These are phyloP conservation scores for Sprattus sprattus DNA, from an alignment of 2,113 vertebrate genomes.

Conservation along the genomic window DNA sequence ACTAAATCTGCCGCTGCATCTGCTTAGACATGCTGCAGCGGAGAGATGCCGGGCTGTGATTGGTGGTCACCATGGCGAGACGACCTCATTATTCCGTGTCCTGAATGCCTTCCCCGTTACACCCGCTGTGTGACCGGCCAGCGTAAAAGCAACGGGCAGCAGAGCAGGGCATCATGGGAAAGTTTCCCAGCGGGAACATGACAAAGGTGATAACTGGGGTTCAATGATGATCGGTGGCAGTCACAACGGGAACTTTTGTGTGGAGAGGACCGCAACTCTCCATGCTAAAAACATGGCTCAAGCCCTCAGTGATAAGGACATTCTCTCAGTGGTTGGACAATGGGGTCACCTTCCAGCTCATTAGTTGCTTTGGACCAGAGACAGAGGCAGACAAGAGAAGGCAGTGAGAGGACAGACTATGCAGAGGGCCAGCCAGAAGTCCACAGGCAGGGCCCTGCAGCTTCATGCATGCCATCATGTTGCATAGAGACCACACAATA, in stretches of 20 bases:
- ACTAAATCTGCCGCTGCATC: not conserved
- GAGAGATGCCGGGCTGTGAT: conserved; percentile 24
- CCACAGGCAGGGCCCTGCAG: not conserved
- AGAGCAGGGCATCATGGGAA: not conserved
- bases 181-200: conserved; percentile 37
- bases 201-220: conserved; percentile 37
- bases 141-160: not conserved
- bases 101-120: not conserved
- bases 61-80: conserved; percentile 22
- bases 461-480: not conserved
- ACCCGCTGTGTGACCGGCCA: conserved; percentile 20
- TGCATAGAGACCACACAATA: not conserved
- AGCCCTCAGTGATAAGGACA: not conserved
- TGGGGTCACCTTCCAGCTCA: conserved; percentile 31
- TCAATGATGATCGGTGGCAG: conserved; percentile 27
- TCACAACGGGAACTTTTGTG: not conserved
- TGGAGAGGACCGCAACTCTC: not conserved
- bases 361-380: conserved; percentile 29
- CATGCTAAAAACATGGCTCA: not conserved
- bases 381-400: conserved; percentile 6
- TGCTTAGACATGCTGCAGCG: conserved; percentile 5
- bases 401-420: not conserved
- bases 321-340: not conserved
- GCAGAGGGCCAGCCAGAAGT: not conserved
- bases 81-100: conserved; percentile 33